Percentiles rank a stretch among this genome's conserved stretches.
Conservation (phyloP, 2,888 invertebrate genomes). For the Drosophila fungiperda region DNA sequence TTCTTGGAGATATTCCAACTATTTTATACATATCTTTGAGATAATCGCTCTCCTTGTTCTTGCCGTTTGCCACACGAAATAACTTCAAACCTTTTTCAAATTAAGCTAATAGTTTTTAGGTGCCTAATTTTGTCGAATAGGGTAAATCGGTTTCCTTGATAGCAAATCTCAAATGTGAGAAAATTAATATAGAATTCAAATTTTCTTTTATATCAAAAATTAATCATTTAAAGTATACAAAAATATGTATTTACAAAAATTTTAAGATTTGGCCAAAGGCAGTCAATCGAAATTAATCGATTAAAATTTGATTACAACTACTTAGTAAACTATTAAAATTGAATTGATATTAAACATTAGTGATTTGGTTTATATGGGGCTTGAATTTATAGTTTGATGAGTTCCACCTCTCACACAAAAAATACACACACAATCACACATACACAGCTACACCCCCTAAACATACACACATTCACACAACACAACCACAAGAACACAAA, state of each 20-base stretch:
- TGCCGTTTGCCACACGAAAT: not conserved
- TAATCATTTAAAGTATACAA: not conserved
- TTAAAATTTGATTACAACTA: not conserved
- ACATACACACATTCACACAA: slow-evolving; percentile 7
- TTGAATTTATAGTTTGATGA: not conserved
- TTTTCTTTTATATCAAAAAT: not conserved
- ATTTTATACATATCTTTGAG: not conserved
- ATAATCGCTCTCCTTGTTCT: not conserved
- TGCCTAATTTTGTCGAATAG: not conserved
- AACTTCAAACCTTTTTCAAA: not conserved
- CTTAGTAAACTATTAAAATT: not conserved
- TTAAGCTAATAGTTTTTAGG: not conserved
- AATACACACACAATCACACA: slow-evolving; percentile 3
- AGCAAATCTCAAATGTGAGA: not conserved
- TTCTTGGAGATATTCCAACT: not conserved
- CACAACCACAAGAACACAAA: slow-evolving; percentile 16
- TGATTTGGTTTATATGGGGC: not conserved
- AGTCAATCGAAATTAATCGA: not conserved
- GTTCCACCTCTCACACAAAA: not conserved
- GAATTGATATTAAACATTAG: not conserved
- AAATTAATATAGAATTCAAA: not conserved
- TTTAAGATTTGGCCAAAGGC: not conserved
- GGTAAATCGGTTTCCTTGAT: not conserved
- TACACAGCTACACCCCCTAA: slow-evolving; percentile 1
- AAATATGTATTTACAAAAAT: not conserved